phyloP scores from a whole-genome alignment of 2,888 invertebrate species.

The Morpho deidamia region DNA sequence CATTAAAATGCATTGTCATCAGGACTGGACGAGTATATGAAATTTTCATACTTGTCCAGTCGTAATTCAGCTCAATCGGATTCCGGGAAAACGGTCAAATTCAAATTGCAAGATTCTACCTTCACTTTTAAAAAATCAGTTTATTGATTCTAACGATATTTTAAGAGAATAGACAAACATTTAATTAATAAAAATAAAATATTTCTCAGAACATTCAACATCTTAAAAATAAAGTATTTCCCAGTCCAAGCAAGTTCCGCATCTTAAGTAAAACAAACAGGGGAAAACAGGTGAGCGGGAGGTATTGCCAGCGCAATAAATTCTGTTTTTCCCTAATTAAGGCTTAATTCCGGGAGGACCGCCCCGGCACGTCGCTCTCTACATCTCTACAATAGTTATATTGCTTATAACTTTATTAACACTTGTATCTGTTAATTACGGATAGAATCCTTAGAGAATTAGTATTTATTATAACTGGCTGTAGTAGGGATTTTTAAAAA shows the following conservation, averaged over 20 bases:
- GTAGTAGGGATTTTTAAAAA: too few relatives aligned
- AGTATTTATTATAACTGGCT: neutral
- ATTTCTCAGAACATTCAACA: too few relatives aligned
- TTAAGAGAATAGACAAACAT: too few relatives aligned
- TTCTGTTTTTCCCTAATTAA: slow-evolving; percentile 76
- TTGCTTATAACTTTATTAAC: slow-evolving; percentile 28
- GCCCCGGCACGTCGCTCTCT: slow-evolving; percentile 21
- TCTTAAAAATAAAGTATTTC: neutral
- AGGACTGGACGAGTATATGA: too few relatives aligned
- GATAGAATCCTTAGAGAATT: neutral
- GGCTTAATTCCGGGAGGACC: slow-evolving; percentile 51
- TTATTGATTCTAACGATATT: too few relatives aligned
- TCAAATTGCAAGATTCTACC: too few relatives aligned
- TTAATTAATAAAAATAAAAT: too few relatives aligned
- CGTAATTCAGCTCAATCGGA: too few relatives aligned
- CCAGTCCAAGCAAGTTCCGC: slow-evolving; percentile 19
- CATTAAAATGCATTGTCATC: too few relatives aligned
- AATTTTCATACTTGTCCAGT: too few relatives aligned
- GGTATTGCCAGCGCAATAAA: slow-evolving; percentile 62
- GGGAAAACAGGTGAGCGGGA: slow-evolving; percentile 48
- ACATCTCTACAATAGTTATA: slow-evolving; percentile 17
- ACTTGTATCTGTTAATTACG: slow-evolving; percentile 7
- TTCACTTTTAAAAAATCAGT: too few relatives aligned
- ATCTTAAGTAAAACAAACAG: slow-evolving; percentile 38
- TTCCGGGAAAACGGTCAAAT: too few relatives aligned